phyloP scores from a whole-genome alignment of 2,888 invertebrate genomes.

The Andrena marginata region DNA sequence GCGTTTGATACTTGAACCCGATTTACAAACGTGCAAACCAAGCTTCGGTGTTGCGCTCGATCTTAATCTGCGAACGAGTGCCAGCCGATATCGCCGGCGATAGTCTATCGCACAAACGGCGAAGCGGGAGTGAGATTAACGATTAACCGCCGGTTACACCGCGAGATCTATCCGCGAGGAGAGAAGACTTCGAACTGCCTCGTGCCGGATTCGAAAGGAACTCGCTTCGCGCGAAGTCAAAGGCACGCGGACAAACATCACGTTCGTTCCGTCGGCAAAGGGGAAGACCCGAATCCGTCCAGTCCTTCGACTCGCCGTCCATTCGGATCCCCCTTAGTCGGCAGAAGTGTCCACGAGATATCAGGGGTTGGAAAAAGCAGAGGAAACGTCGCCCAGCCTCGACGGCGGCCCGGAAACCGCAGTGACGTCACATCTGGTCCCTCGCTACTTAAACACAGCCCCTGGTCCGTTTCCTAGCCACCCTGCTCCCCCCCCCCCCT shows the following conservation, averaged over 20 bases:
- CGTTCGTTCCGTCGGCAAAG: not conserved
- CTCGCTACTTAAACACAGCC: constrained; percentile 67
- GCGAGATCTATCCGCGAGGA: too few relatives aligned
- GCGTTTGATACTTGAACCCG: not conserved
- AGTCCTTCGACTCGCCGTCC: not conserved
- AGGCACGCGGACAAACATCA: not conserved
- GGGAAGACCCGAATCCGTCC: not conserved
- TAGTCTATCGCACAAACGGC: too few relatives aligned
- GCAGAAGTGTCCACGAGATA: constrained; percentile 7
- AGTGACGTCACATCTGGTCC: constrained; percentile 70
- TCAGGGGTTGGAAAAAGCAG: constrained; percentile 29
- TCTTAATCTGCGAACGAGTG: not conserved
- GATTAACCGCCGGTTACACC: too few relatives aligned
- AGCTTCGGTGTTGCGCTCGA: not conserved
- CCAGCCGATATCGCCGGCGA: not conserved
- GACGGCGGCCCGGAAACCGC: constrained; percentile 61
- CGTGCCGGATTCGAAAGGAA: not conserved
- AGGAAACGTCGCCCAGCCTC: constrained; percentile 28
- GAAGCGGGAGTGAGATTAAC: too few relatives aligned
- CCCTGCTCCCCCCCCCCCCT: not conserved
- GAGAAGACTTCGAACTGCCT: not conserved
- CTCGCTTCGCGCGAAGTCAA: not conserved
- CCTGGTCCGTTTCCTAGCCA: constrained; percentile 48
- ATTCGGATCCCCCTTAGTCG: constrained; percentile 4
- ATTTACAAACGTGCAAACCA: not conserved